Percentiles rank a stretch among this genome's conserved stretches.
These are phyloP conservation scores for Crossoptilon crossoptilon DNA, from an alignment of 2,797 vertebrate species.

Conservation along the genomic window DNA sequence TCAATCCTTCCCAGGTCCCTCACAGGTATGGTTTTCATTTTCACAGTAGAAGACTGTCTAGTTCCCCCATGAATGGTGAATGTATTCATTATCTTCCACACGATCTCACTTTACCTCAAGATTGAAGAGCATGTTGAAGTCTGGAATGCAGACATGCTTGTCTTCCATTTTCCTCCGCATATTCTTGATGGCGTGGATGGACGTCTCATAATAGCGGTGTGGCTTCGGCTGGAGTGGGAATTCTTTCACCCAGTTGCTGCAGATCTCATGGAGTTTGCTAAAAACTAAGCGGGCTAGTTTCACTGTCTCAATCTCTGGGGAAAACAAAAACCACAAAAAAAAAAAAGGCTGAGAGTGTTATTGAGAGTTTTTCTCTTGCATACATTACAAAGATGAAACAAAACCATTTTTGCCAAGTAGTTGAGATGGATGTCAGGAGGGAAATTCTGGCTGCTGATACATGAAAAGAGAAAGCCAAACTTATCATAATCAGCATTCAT, in stretches of 20 bases:
- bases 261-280: constrained; percentile 91
- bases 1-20: neutral
- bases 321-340: constrained; percentile 42
- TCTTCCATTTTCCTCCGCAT: constrained; percentile 99
- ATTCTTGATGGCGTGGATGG: constrained; percentile 99
- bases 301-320: constrained; percentile 91
- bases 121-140: constrained; percentile 98
- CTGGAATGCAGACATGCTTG: constrained; percentile 97
- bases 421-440: constrained; percentile 27
- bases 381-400: constrained; percentile 66
- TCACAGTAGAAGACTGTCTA: neutral
- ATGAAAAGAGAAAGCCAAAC: constrained; percentile 39
- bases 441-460: constrained; percentile 51
- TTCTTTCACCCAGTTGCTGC: constrained; percentile 94
- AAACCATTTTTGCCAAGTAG: constrained; percentile 37
- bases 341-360: constrained; percentile 50
- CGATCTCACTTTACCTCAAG: constrained; percentile 85
- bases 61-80: neutral
- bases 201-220: constrained; percentile 95
- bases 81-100: neutral
- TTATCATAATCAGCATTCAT: constrained; percentile 53
- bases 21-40: neutral
- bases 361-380: neutral
- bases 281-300: constrained; percentile 92
- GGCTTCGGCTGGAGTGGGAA: constrained; percentile 90